A percentile compares a stretch with the other conserved stretches of the same genome.
phyloP scores from a whole-genome alignment of 92 coral and sea anemone species.

The Ricordea florida region DNA sequence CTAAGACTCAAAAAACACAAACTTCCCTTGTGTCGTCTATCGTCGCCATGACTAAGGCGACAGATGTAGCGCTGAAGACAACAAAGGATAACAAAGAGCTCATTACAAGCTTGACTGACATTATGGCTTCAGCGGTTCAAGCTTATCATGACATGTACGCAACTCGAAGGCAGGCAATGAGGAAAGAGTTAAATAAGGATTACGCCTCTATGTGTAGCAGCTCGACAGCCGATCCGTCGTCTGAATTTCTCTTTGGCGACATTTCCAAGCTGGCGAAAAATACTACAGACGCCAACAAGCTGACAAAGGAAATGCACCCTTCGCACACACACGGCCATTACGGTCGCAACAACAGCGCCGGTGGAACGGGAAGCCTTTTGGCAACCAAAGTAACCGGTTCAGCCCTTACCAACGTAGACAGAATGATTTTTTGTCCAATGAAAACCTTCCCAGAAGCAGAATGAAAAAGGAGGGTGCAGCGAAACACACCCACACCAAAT shows the following conservation, averaged over 20 bases:
- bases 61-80: constrained; percentile 29
- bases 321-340: no score
- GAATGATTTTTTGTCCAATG: constrained; percentile 55
- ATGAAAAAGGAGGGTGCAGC: constrained; percentile 9
- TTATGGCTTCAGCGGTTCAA: constrained; percentile 6
- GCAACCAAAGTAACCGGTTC: no score
- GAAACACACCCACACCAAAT: neutral
- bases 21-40: constrained; percentile 47
- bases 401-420: no score
- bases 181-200: constrained; percentile 26
- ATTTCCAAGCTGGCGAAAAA: constrained; percentile 16
- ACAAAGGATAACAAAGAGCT: constrained; percentile 6
- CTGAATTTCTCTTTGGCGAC: constrained; percentile 22
- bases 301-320: neutral
- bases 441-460: constrained; percentile 13
- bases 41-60: constrained; percentile 31
- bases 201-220: constrained; percentile 17
- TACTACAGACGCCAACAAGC: constrained; percentile 18
- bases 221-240: neutral
- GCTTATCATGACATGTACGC: constrained; percentile 26
- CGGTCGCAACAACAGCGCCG: neutral
- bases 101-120: constrained; percentile 7
- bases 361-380: constrained; percentile 1
- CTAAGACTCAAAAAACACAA: constrained; percentile 57
- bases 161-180: constrained; percentile 28